phyloP scores from a whole-genome alignment of 2,113 vertebrate genomes.

The Aplodontia rufa region DNA sequence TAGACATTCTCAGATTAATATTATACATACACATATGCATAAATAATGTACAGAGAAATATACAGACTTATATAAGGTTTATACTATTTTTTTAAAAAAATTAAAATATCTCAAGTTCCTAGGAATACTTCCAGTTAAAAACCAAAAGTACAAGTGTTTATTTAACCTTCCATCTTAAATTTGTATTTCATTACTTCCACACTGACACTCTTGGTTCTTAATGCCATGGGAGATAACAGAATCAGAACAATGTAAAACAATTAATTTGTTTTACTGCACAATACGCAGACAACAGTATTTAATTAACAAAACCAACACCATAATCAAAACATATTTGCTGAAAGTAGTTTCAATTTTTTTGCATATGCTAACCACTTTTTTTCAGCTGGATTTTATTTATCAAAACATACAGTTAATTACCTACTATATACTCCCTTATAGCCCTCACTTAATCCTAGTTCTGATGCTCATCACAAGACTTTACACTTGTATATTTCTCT shows the following conservation, averaged over 20 bases:
- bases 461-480: not conserved
- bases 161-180: conserved; percentile 1
- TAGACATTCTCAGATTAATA: conserved; percentile 56
- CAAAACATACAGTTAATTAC: conserved; percentile 7
- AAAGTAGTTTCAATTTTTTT: not conserved
- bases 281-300: conserved; percentile 33
- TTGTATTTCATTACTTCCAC: conserved; percentile 30
- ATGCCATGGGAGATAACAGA: not conserved
- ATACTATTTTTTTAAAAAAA: conserved; percentile 59
- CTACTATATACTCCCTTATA: not conserved
- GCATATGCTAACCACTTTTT: not conserved
- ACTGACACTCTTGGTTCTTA: not conserved
- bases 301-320: conserved; percentile 1
- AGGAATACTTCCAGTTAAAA: conserved; percentile 39
- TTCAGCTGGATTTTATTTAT: not conserved
- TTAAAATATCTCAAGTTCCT: conserved; percentile 41
- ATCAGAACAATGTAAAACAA: conserved; percentile 32
- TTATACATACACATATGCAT: not conserved
- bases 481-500: not conserved
- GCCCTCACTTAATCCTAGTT: not conserved
- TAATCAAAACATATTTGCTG: not conserved
- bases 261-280: conserved; percentile 20
- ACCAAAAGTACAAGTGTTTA: not conserved
- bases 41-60: conserved; percentile 14
- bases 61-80: not conserved